Evolutionary conservation across 2,113 vertebrate genomes (phyloP).

Genomic region (Xenopus tropicalis): UCB_Xtro_10.0 CM004445.2:110809501-110810000

Average conservation of each 20-base stretch:
- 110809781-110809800: conserved; percentile 32
- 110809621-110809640: conserved; percentile 25
- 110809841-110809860: conserved; percentile 78
- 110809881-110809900: conserved; percentile 95
- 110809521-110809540: conserved; percentile 12
- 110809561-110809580: conserved; percentile 8
- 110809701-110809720: conserved; percentile 23
- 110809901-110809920: conserved; percentile 43
- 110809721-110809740: conserved; percentile 43
- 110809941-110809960: conserved; percentile 15
- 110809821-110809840: conserved; percentile 66
- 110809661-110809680: neutral
- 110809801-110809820: conserved; percentile 47
- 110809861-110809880: conserved; percentile 82
- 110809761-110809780: conserved; percentile 32
- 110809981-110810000: neutral
- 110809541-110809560: conserved; percentile 19
- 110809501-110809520: conserved; percentile 29
- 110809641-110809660: conserved; percentile 13
- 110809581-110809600: conserved; percentile 19
- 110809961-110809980: neutral
- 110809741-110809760: conserved; percentile 41
- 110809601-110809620: conserved; percentile 33
- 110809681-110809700: conserved; percentile 10
- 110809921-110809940: conserved; percentile 5